Base-by-base conservation (phyloP, 2,113 vertebrate species). In the Taurulus bubalis region DNA sequence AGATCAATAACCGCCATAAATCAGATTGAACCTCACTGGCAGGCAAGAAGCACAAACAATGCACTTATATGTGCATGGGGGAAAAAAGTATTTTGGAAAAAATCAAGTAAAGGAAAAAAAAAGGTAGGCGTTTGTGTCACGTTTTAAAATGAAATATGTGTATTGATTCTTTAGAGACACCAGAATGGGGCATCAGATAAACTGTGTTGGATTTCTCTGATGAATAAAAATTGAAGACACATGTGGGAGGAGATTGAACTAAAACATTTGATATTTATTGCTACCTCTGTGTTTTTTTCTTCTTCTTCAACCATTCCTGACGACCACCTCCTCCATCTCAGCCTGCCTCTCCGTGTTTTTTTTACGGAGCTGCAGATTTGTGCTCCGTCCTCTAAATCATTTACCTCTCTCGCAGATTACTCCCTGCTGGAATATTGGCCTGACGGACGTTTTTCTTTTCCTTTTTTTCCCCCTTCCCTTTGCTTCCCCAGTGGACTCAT, bases 351-450 rank as follows among this genome's bases (percentile, higher is more conserved):
- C 40, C 76, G 26, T 77, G 34, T 71, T 79, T 42, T 42, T 42
- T 85, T 80, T 71, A 85, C 80, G 5, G 73, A 64, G 85, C 76
- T 71, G 87, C 85, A 91, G 92, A 93, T 93, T 92, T 93, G 87
- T 90, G 85, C 77, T 66, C 90, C 69, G 86, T 79, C 82, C 72
- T 89, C 79, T 94, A 93, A 94, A 94, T 94, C 89, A 94, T 93
- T 92, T 91, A 83, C 90, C 93, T 94, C 86, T 94, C 88, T 92
- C 73, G 60, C 77, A 90, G 90, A 94, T 94, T 92, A 89, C 90
- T 89, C 89, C 88, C 90, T 30, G 84, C 85, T 87, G 88, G 89
- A 92, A 81, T 90, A 90, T 91, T 88, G 90, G 88, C 85, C 79
- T 75, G 90, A 88, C 87, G 83, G 89, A 42, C 86, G 30, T 75